A percentile compares a stretch with the other conserved stretches of the same genome.
Evolutionary conservation across 2,797 vertebrate genomes (phyloP).

Genomic region (Numenius phaeopus): DNA sequence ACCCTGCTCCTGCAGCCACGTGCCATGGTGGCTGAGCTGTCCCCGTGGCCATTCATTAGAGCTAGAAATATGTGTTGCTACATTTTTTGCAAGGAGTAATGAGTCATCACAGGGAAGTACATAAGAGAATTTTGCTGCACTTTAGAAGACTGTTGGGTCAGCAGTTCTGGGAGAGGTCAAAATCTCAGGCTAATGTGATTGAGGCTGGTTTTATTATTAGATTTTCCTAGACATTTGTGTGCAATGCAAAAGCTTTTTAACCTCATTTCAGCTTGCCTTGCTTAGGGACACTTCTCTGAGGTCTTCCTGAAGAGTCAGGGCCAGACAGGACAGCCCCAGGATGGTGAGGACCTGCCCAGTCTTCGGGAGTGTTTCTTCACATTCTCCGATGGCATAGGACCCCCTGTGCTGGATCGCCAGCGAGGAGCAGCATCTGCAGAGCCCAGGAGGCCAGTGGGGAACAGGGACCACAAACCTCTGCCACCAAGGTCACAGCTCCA

Average conservation of each 20-base stretch:
- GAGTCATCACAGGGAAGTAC: not conserved
- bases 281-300: not conserved
- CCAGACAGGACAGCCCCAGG: not conserved
- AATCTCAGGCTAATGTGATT: not conserved
- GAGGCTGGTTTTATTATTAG: not conserved
- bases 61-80: not conserved
- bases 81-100: not conserved
- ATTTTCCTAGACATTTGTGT: not conserved
- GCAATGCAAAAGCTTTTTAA: not conserved
- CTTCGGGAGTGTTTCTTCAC: not conserved
- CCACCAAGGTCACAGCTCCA: not conserved
- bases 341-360: not conserved
- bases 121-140: not conserved
- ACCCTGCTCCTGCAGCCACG: not conserved
- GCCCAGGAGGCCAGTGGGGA: not conserved
- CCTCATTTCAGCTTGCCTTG: not conserved
- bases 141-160: not conserved
- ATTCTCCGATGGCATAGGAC: fast-evolving
- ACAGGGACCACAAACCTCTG: not conserved
- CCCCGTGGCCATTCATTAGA: not conserved
- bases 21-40: fast-evolving
- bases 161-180: not conserved
- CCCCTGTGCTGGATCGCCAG: not conserved
- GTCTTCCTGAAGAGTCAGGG: not conserved
- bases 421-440: not conserved